phyloP scores from a whole-genome alignment of 2,888 invertebrate genomes.

The Cantharis lateralis region DNA sequence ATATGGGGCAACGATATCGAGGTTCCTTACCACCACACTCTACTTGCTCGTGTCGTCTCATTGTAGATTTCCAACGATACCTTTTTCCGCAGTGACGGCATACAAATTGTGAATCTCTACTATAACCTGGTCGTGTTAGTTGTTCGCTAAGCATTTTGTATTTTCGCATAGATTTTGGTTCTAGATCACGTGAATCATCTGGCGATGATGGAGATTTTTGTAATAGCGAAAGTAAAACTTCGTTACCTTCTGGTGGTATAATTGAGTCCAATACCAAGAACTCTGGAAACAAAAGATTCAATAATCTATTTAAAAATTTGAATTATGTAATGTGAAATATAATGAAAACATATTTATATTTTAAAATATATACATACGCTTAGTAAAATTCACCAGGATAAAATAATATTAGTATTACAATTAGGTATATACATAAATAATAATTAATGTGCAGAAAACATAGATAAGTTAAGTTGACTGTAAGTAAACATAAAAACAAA shows the following conservation, averaged over 20 bases:
- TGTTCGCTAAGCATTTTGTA: constrained; percentile 35
- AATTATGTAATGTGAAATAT: background rate
- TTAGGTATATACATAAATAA: background rate
- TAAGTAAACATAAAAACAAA: background rate
- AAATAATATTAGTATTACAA: background rate
- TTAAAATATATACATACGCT: background rate
- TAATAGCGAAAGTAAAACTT: constrained; percentile 33
- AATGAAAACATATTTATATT: background rate
- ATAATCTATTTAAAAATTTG: background rate
- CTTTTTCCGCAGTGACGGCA: constrained; percentile 83
- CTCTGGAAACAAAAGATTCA: constrained; percentile 43
- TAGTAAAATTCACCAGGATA: background rate
- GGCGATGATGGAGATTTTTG: constrained; percentile 23
- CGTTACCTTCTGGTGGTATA: constrained; percentile 43
- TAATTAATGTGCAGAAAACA: background rate
- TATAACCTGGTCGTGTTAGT: constrained; percentile 44
- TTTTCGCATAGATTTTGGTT: constrained; percentile 51
- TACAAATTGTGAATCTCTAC: constrained; percentile 64
- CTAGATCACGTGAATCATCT: constrained; percentile 30
- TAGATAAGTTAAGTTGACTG: background rate
- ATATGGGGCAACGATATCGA: constrained; percentile 80
- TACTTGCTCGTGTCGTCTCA: constrained; percentile 83
- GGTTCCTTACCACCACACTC: constrained; percentile 83
- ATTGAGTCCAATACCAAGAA: constrained; percentile 50
- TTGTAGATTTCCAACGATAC: constrained; percentile 85